Evolutionary conservation across 2,797 vertebrate species (phyloP).

Genomic region (Epinephelus coioides): DNA sequence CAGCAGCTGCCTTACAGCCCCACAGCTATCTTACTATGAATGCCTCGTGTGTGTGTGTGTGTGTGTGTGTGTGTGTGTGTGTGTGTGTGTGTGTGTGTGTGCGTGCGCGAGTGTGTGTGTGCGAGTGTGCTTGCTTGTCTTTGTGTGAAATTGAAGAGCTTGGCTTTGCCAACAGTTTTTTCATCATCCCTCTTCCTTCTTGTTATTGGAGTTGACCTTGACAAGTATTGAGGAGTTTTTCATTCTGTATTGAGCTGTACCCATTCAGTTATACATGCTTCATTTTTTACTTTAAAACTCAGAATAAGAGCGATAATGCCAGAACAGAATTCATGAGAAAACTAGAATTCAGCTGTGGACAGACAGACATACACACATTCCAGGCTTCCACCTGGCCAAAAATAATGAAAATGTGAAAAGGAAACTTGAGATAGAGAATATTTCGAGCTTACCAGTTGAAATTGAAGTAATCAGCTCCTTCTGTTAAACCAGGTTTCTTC

Average conservation of each 20-base stretch:
- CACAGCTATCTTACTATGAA: conserved; percentile 40
- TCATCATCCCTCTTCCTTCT: conserved; percentile 20
- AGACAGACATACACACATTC: too few relatives aligned
- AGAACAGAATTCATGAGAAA: too few relatives aligned
- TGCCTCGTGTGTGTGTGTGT: conserved; percentile 17
- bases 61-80: conserved; percentile 5
- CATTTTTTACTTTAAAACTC: neutral
- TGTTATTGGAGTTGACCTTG: conserved; percentile 52
- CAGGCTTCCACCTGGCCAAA: neutral
- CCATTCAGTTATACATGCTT: neutral
- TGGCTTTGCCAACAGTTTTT: conserved; percentile 45
- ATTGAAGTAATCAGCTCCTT: too few relatives aligned
- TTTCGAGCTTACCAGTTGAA: too few relatives aligned
- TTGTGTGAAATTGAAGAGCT: conserved; percentile 20
- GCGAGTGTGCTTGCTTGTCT: neutral
- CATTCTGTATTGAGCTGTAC: conserved; percentile 4
- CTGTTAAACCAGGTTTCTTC: too few relatives aligned
- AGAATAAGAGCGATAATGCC: neutral
- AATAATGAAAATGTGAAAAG: neutral
- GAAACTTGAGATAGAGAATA: neutral
- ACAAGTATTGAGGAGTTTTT: conserved; percentile 8
- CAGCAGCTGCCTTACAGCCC: conserved; percentile 49
- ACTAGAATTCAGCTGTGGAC: too few relatives aligned
- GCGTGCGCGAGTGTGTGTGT: too few relatives aligned
- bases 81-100: conserved; percentile 6